Base-by-base conservation (phyloP, 2,888 invertebrate genomes). In the Caenorhabditis sp. region DNA sequence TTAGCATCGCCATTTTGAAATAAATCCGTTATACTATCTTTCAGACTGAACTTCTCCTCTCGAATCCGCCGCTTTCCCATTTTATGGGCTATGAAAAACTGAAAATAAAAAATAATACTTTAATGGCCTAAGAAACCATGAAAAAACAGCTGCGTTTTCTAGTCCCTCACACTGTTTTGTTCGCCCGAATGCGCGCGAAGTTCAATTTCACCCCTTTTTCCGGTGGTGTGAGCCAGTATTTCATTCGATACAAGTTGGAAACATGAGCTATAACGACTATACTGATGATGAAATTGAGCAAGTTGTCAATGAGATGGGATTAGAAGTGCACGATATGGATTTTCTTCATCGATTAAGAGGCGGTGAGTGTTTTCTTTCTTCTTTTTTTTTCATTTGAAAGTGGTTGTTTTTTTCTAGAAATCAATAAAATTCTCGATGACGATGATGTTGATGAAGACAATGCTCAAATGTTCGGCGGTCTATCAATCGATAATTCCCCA, bases 271-370 rank as follows among this genome's bases (percentile, higher is more conserved):
- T 43, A 54, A 49, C 14, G 58, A 53, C n/a, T 62, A 57, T 37
- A 68, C 55, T 1, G 73, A 68, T 49, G 58, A 59, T 26, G 73
- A 73, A n/a, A 62, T 73, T 14, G 62, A 73, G 26, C 65, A 68
- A n/a, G 62, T 73, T 60, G 31, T 68, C 3, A 23, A 62, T 12
- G 58, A 66, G 51, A 73, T 73, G 73, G 73, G 73, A 14, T 62
- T 61, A 6, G 49, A 65, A 23, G 60, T 73, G 8, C 36, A 62
- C 3, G 65, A 36, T 53, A 26, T 31, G 5, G 54, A 36, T 12
- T 57, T 65, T 21, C n/a, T 73, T 21, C 62, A 59, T 6, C 58
- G 24, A 31, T 24, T 73, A 21, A 65, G 54, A 59, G 61, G 50
- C 12, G 73, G 73, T 68, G 0, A 50, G 64, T 58, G 31, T 61